Evolutionary conservation across 2,113 vertebrate species (phyloP), one percentile per base, ranked within the genome.

Genomic region (Paramormyrops kingsleyae): DNA sequence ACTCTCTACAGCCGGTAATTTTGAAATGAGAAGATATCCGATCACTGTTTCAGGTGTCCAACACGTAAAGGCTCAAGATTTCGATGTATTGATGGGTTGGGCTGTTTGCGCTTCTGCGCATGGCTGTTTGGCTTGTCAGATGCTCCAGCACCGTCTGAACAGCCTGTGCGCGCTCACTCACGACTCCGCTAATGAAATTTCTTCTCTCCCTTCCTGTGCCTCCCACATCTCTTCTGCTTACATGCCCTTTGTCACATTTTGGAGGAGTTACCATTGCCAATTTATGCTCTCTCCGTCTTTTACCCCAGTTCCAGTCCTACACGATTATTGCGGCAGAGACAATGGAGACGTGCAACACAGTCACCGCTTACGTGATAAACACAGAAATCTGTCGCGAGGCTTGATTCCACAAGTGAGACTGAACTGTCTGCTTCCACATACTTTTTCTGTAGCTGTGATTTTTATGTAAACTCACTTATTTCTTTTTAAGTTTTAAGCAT

Each of bases 321-420:
- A 52, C 84, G 44, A 12, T 74, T 24, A n/a, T 84, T 77, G 49
- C 50, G 83, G 89, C 92, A 93, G 93, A 93, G 91, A 50, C 19
- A 91, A 88, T 24, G 44, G n/a, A 31, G 84, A 91, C 90, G 83
- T 88, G 83, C 84, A 88, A 88, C 62, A 89, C 87, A 89, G 90
- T 92, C 90, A 92, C 94, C 88, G 92, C 87, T 92, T 91, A 93
- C 94, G 93, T 92, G 94, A 91, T 90, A 91, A 46, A 80, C 92
- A 89, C 90, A 88, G 39, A 83, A 80, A n/a, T 86, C 10, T 86
- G 47, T 31, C 24, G 21, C 49, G 47, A 44, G 12, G 27, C n/a
- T 87, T 9, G 27, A 19, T 52, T 31, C 85, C 85, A 56, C n/a
- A 13, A 50, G 27, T 53, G 47, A 87, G 15, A 35, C 27, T 53